A percentile compares a stretch with the other conserved stretches of the same genome.
Conservation (phyloP, 2,888 invertebrate genomes). For the Dascillus cervinus region DNA sequence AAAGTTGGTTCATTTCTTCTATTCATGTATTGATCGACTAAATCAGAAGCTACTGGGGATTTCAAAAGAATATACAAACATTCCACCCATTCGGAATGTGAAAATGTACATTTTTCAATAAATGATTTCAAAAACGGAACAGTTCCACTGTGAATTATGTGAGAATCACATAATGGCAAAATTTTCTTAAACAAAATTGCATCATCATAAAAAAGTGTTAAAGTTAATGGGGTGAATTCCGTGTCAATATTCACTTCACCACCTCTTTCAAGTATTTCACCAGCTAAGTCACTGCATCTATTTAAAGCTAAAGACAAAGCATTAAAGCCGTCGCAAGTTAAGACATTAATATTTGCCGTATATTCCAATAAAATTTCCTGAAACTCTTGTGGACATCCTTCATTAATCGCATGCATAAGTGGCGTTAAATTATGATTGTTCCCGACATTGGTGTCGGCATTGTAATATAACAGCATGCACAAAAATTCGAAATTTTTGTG, state of each 20-base stretch:
- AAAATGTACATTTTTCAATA: slow-evolving; percentile 1
- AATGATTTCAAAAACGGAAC: not conserved
- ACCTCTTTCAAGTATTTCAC: slow-evolving; percentile 23
- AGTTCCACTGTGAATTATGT: not conserved
- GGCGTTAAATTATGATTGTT: slow-evolving; percentile 19
- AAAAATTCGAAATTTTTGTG: slow-evolving; percentile 20
- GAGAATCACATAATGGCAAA: slow-evolving; percentile 2
- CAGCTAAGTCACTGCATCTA: slow-evolving; percentile 17
- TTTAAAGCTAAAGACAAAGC: slow-evolving; percentile 21
- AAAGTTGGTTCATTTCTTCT: not conserved
- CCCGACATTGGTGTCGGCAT: slow-evolving; percentile 22
- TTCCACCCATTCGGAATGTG: slow-evolving; percentile 5
- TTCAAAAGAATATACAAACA: slow-evolving; percentile 11
- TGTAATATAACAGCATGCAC: slow-evolving; percentile 27
- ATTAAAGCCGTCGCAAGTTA: slow-evolving; percentile 17
- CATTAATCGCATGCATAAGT: slow-evolving; percentile 23
- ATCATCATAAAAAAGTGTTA: slow-evolving; percentile 5
- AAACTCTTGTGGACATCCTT: slow-evolving; percentile 16
- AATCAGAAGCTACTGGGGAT: slow-evolving; percentile 1
- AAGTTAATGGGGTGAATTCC: slow-evolving; percentile 6
- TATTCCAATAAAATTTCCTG: slow-evolving; percentile 23
- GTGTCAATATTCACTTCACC: slow-evolving; percentile 20
- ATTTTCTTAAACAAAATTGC: slow-evolving; percentile 7
- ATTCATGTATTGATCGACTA: not conserved
- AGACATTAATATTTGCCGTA: slow-evolving; percentile 21